Percentiles rank a stretch among this genome's conserved stretches.
Conservation (phyloP, 2,797 vertebrate genomes). For the Staurois parvus region DNA sequence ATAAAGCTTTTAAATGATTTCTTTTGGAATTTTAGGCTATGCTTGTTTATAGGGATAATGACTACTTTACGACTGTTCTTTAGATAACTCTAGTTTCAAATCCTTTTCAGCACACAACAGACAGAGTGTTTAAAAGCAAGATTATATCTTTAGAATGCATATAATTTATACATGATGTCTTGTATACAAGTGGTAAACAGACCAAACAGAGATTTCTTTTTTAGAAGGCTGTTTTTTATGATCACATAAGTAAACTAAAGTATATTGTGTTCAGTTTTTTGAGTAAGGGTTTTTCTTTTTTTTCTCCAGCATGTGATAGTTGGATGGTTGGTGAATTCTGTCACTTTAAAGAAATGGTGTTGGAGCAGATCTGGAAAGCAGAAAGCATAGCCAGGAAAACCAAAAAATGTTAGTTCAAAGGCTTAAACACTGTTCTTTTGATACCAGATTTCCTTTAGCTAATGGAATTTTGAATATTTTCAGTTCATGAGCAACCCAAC, state of each 20-base stretch:
- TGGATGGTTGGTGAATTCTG: slow-evolving; percentile 36
- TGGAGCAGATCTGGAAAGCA: slow-evolving; percentile 27
- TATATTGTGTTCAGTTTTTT: slow-evolving; percentile 11
- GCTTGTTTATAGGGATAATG: slow-evolving; percentile 36
- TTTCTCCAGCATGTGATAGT: slow-evolving; percentile 2
- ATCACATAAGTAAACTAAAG: neutral
- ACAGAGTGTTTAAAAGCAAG: neutral
- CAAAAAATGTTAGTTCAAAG: slow-evolving; percentile 41
- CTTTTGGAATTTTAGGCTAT: slow-evolving; percentile 18
- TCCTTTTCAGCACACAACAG: neutral
- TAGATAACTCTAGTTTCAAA: slow-evolving; percentile 7
- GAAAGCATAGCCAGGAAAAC: slow-evolving; percentile 48
- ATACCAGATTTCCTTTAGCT: slow-evolving; percentile 47
- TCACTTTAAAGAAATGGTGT: slow-evolving; percentile 49
- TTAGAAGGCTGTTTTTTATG: slow-evolving; percentile 8
- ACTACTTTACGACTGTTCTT: slow-evolving; percentile 31
- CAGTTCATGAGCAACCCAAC: slow-evolving; percentile 18
- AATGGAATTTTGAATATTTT: slow-evolving; percentile 48
- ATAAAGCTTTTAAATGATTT: slow-evolving; percentile 33
- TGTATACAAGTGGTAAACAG: neutral
- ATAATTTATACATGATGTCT: neutral
- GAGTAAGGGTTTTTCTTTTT: neutral
- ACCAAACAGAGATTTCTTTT: slow-evolving; percentile 9
- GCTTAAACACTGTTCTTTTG: slow-evolving; percentile 28
- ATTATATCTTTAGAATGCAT: slow-evolving; percentile 15